Evolutionary conservation across 2,888 invertebrate genomes (phyloP).

Genomic region (Lepas anatifera): DNA sequence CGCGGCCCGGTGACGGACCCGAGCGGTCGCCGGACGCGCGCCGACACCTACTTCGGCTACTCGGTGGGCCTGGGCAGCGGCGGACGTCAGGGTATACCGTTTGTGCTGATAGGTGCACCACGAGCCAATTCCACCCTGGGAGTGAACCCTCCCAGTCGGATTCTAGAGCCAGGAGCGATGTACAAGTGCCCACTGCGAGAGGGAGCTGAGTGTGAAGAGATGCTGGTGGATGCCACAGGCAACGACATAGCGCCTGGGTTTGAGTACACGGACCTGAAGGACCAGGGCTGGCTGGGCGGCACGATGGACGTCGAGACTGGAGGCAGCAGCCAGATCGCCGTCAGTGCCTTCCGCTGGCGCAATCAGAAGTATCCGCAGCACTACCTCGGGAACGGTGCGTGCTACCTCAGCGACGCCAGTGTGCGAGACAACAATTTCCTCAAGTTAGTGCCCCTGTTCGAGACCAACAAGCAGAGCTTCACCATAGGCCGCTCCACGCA

Average conservation of each 20-base stretch:
- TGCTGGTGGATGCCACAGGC: constrained; percentile 35
- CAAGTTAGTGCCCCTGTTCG: constrained; percentile 8
- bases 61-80: constrained; percentile 17
- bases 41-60: constrained; percentile 24
- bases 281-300: constrained; percentile 41
- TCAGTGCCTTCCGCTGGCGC: constrained; percentile 36
- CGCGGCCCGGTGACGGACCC: constrained; percentile 15
- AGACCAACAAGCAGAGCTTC: constrained; percentile 14
- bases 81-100: neutral
- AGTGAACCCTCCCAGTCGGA: constrained; percentile 24
- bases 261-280: constrained; percentile 31
- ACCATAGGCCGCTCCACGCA: constrained; percentile 15
- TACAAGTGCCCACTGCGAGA: constrained; percentile 35
- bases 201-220: constrained; percentile 32
- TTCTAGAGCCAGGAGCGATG: constrained; percentile 40
- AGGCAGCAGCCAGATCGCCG: constrained; percentile 14
- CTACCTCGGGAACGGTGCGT: constrained; percentile 31
- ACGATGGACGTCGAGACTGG: neutral
- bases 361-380: constrained; percentile 25
- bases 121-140: constrained; percentile 39
- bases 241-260: neutral
- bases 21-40: neutral
- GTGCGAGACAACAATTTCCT: neutral
- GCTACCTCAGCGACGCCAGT: constrained; percentile 29
- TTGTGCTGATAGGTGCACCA: constrained; percentile 42